Evolutionary conservation across 2,797 vertebrate species (phyloP).

Genomic region (Argentina silus): DNA sequence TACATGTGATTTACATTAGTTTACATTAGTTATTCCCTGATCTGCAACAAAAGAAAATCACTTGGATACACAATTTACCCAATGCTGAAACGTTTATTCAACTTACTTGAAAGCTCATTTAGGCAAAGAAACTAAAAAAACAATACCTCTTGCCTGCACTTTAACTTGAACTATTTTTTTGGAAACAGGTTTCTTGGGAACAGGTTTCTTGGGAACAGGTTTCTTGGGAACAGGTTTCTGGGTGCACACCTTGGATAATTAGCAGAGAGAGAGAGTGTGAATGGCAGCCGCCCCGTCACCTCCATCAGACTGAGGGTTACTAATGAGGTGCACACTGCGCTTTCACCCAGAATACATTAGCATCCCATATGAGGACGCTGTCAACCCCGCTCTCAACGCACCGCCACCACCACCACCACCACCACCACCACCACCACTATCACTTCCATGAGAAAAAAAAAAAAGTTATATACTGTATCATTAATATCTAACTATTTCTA

Average conservation of each 20-base stretch:
- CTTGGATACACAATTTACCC: slow-evolving; percentile 11
- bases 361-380: slow-evolving; percentile 52
- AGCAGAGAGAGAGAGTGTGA: slow-evolving; percentile 36
- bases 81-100: not conserved
- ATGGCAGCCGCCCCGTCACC: slow-evolving; percentile 61
- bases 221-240: slow-evolving; percentile 44
- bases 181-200: slow-evolving; percentile 34
- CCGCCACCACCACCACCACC: too few relatives aligned
- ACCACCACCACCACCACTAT: too few relatives aligned
- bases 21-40: not conserved
- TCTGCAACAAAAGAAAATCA: slow-evolving; percentile 33
- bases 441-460: too few relatives aligned
- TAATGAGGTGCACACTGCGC: slow-evolving; percentile 61
- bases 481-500: too few relatives aligned
- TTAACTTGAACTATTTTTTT: slow-evolving; percentile 37
- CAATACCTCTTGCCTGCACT: not conserved
- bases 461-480: too few relatives aligned
- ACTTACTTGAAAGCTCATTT: not conserved
- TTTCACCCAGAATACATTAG: slow-evolving; percentile 65
- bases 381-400: slow-evolving; percentile 8
- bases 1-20: not conserved
- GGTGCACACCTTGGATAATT: slow-evolving; percentile 55
- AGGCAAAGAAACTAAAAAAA: not conserved
- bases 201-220: slow-evolving; percentile 32
- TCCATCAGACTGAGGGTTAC: slow-evolving; percentile 56